Percentiles rank a stretch among this genome's conserved stretches.
These are phyloP conservation scores for Atopsyche davidsoni DNA, from an alignment of 1,140 invertebrate genomes.

Conservation along the genomic window DNA sequence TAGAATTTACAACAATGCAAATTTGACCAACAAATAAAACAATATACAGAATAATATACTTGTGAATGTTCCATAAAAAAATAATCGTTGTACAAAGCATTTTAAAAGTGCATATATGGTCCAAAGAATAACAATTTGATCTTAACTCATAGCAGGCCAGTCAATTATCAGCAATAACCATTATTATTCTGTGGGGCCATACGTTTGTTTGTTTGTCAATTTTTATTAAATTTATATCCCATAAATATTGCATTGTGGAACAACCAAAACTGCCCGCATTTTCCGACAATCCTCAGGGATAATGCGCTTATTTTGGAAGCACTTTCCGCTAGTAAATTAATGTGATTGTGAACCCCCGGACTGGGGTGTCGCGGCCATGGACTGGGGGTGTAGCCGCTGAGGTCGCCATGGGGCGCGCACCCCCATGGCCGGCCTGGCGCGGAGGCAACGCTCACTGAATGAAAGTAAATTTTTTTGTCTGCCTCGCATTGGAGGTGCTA, in stretches of 20 bases:
- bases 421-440: constrained; percentile 28
- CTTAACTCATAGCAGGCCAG: no score
- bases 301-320: constrained; percentile 23
- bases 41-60: no score
- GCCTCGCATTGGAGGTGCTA: constrained; percentile 20
- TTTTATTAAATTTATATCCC: constrained; percentile 26
- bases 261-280: constrained; percentile 26
- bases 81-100: no score
- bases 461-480: constrained; percentile 27
- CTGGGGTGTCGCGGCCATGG: constrained; percentile 23
- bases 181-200: no score
- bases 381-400: constrained; percentile 26
- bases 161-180: no score
- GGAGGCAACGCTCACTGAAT: constrained; percentile 25
- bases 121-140: no score
- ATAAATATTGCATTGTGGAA: constrained; percentile 22
- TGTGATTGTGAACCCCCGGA: constrained; percentile 28
- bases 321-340: constrained; percentile 21
- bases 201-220: constrained; percentile 14
- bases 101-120: no score
- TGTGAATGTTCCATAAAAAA: no score
- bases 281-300: constrained; percentile 11
- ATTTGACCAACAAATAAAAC: no score
- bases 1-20: no score
- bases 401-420: constrained; percentile 29